Percentiles rank a stretch among this genome's conserved stretches.
These are phyloP conservation scores for Fopius arisanus DNA, from an alignment of 1,140 invertebrate species.

Conservation along the genomic window DNA sequence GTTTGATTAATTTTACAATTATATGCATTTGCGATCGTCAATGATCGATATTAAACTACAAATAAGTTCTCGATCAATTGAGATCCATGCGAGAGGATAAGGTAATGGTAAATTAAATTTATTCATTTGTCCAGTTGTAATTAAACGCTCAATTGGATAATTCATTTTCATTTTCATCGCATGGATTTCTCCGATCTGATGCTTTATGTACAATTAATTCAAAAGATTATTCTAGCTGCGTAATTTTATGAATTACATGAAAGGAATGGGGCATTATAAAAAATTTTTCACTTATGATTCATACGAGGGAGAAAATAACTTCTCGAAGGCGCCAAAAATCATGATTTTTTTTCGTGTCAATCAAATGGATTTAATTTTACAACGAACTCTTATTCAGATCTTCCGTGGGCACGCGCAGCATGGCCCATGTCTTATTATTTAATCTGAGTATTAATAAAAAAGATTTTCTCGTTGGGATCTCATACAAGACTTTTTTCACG, in stretches of 20 bases:
- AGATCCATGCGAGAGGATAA: background rate
- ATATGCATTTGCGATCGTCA: background rate
- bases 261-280: background rate
- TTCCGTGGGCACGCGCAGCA: slow-evolving; percentile 4
- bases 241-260: background rate
- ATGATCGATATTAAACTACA: background rate
- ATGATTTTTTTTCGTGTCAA: background rate
- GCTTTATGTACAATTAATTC: background rate
- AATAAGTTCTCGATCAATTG: background rate
- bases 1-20: background rate
- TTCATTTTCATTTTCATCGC: background rate
- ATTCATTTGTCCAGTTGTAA: background rate
- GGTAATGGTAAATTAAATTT: background rate
- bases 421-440: background rate
- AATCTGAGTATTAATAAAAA: slow-evolving; percentile 14
- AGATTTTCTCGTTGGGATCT: background rate
- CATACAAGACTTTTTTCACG: background rate
- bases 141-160: background rate
- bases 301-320: background rate
- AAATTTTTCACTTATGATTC: slow-evolving; percentile 12
- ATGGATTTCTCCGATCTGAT: background rate
- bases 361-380: background rate
- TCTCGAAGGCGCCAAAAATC: background rate
- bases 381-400: background rate
- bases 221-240: background rate